phyloP scores from a whole-genome alignment of 2,888 invertebrate genomes.

The Tinea pellionella region DNA sequence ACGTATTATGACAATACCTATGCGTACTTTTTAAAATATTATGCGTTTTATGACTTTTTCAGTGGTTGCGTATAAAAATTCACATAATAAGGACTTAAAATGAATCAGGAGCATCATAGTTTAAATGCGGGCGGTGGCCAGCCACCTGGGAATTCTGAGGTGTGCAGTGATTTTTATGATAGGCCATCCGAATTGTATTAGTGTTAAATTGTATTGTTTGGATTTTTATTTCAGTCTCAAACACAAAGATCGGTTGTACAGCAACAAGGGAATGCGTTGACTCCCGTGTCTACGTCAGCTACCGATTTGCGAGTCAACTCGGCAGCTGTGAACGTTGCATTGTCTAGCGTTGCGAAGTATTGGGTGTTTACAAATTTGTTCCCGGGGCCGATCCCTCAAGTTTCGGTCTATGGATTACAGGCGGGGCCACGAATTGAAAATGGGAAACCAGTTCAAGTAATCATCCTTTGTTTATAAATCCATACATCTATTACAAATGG shows the following conservation, averaged over 20 bases:
- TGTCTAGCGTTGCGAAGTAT: constrained; percentile 83
- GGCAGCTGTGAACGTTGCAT: constrained; percentile 75
- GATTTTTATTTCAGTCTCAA: constrained; percentile 42
- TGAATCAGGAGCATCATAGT: constrained; percentile 64
- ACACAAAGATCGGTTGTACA: constrained; percentile 45
- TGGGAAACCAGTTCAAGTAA: constrained; percentile 73
- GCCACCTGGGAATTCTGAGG: constrained; percentile 68
- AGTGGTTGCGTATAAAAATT: constrained; percentile 23
- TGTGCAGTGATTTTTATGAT: constrained; percentile 31
- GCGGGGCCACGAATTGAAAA: constrained; percentile 71
- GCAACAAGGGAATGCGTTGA: constrained; percentile 35
- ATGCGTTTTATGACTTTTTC: constrained; percentile 50
- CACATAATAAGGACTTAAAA: constrained; percentile 37
- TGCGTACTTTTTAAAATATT: constrained; percentile 55
- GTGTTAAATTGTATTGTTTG: constrained; percentile 21
- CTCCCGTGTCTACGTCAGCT: constrained; percentile 67
- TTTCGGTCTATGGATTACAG: constrained; percentile 76
- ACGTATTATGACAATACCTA: constrained; percentile 69
- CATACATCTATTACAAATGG: background rate
- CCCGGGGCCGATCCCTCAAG: constrained; percentile 81
- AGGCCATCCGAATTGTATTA: constrained; percentile 24
- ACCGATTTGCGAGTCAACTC: constrained; percentile 74
- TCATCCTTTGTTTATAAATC: background rate
- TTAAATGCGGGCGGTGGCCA: constrained; percentile 72
- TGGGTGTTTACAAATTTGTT: constrained; percentile 87